Evolutionary conservation across 2,888 invertebrate genomes (phyloP).

Genomic region (Aradus depressus): DNA sequence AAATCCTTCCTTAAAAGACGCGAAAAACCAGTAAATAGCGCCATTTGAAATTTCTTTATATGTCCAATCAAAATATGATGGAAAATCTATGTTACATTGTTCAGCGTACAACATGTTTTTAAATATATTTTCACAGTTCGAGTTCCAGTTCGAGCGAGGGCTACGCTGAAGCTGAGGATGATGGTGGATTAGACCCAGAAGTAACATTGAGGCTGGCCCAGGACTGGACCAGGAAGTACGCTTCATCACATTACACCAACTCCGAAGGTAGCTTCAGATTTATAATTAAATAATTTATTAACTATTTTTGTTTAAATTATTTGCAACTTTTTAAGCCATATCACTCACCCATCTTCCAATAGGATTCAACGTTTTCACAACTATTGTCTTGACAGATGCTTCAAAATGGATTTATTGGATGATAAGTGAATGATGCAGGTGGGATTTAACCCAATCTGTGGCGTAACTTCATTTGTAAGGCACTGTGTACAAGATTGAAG

Average conservation of each 20-base stretch:
- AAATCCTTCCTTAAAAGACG: no score
- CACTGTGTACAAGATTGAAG: no score
- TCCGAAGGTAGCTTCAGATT: conserved; percentile 20
- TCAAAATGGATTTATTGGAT: no score
- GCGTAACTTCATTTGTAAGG: no score
- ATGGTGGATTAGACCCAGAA: conserved; percentile 50
- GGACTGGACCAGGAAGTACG: conserved; percentile 51
- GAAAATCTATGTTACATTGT: no score
- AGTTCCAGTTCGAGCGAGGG: conserved; percentile 42
- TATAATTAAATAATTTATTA: neutral
- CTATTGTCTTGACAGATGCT: no score
- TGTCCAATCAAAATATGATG: no score
- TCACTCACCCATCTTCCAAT: neutral
- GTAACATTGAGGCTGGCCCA: conserved; percentile 58
- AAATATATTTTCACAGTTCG: conserved; percentile 15
- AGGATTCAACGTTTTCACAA: no score
- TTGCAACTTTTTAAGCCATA: neutral
- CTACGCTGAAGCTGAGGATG: conserved; percentile 57
- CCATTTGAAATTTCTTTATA: no score
- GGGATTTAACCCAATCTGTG: no score
- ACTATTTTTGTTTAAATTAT: neutral
- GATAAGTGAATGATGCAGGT: no score
- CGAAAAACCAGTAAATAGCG: no score
- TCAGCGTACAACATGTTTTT: neutral
- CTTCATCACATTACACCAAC: conserved; percentile 20